A percentile compares a stretch with the other conserved stretches of the same genome.
These are phyloP conservation scores for Ifrita kowaldi DNA, from an alignment of 2,113 vertebrate species.

Conservation along the genomic window DNA sequence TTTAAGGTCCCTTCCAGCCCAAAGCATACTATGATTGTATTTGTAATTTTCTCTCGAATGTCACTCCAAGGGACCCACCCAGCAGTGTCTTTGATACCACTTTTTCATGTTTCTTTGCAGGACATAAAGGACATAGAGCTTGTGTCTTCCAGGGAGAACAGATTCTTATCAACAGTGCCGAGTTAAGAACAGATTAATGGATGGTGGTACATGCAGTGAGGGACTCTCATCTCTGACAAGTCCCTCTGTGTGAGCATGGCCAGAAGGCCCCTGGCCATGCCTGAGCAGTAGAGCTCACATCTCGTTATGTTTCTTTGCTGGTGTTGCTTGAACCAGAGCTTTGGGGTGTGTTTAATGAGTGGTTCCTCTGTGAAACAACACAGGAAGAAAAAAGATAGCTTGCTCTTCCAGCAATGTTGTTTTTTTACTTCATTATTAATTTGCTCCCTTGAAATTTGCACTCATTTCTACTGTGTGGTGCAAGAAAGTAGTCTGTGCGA, in stretches of 20 bases:
- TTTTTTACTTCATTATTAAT: background rate
- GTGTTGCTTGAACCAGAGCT: background rate
- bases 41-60: background rate
- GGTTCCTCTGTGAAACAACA: background rate
- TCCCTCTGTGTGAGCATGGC: background rate
- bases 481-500: background rate
- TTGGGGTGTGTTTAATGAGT: background rate
- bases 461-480: background rate
- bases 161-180: background rate
- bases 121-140: background rate
- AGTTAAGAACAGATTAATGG: background rate
- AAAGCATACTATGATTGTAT: background rate
- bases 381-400: background rate
- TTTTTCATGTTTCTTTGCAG: background rate
- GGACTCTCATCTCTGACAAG: background rate
- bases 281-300: background rate
- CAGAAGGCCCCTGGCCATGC: background rate
- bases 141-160: background rate
- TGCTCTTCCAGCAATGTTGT: background rate
- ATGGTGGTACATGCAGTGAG: background rate
- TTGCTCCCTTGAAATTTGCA: background rate
- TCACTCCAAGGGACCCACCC: background rate
- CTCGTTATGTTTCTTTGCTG: background rate
- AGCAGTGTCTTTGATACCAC: background rate
- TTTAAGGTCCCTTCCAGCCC: background rate